Percentiles rank a stretch among this genome's conserved stretches.
phyloP scores from a whole-genome alignment of 2,888 invertebrate species.

The Pedicia rivosa region DNA sequence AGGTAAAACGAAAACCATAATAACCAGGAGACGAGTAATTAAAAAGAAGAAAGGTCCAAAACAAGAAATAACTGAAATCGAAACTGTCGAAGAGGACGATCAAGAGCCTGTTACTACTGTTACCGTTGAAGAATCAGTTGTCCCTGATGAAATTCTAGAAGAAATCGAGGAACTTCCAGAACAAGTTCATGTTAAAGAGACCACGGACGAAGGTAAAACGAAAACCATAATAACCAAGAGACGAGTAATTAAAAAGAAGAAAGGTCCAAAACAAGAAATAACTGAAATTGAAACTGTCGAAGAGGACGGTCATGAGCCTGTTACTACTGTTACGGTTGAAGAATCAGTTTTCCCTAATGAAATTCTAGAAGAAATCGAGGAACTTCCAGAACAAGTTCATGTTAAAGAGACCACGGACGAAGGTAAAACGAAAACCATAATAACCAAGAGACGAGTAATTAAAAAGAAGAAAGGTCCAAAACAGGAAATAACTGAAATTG shows the following conservation, averaged over 20 bases:
- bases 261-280: conserved; percentile 11
- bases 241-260: conserved; percentile 19
- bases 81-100: conserved; percentile 23
- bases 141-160: neutral
- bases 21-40: conserved; percentile 24
- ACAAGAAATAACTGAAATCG: conserved; percentile 27
- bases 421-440: conserved; percentile 20
- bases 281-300: conserved; percentile 14
- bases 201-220: conserved; percentile 4
- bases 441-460: conserved; percentile 19
- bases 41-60: conserved; percentile 25
- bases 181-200: conserved; percentile 12
- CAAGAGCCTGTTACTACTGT: conserved; percentile 22
- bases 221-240: conserved; percentile 14
- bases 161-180: conserved; percentile 14
- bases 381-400: conserved; percentile 15
- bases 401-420: conserved; percentile 16
- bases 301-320: conserved; percentile 18
- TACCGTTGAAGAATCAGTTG: conserved; percentile 14
- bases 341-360: conserved; percentile 6
- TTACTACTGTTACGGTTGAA: conserved; percentile 17
- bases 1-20: conserved; percentile 21
- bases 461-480: conserved; percentile 17
- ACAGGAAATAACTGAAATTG: conserved; percentile 23
- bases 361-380: conserved; percentile 6